Base-by-base conservation (phyloP, 2,113 vertebrate species). In the Labrus mixtus region DNA sequence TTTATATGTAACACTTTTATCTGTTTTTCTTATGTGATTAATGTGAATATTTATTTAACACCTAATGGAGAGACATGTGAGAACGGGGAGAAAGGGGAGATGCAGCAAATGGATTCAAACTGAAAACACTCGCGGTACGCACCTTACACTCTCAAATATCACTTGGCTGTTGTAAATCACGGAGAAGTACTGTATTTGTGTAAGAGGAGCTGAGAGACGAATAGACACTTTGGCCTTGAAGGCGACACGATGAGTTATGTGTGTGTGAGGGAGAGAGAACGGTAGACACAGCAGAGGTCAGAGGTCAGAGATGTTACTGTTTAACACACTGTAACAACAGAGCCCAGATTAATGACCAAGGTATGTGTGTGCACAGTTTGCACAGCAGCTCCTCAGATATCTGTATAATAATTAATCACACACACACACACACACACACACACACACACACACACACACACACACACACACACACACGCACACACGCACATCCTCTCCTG, bases 241-340 rank as follows among this genome's bases (percentile, higher is more conserved):
- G 78, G 85, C 16, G 53, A 77, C 86, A 82, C n/a, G 46, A 86
- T 85, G 88, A 88, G 57, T 91, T 87, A 90, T 80, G 83, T 70
- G 73, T 70, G 73, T 69, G 69, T 61, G 82, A 50, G 68, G 72
- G 59, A 57, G 68, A 53, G 54, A 70, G 58, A 67, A 50, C 19
- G 23, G 77, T 16, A 81, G 73, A 83, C 43, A 39, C 46, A 67
- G 75, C 61, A 63, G 33, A 68, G 86, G 83, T 91, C 79, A 83
- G 43, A 82, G 73, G 88, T 86, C 53, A n/a, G 74, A 78, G 56
- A 84, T 86, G 86, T 91, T 91, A 83, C 83, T 81, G 82, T 83
- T 89, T 78, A 89, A 88, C 87, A 46, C 81, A 65, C 63, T 83
- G 80, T 75, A 85, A 76, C 78, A 82, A 82, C 76, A 75, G 70